A percentile compares a stretch with the other conserved stretches of the same genome.
Conservation (phyloP, 2,888 invertebrate genomes). For the Orthonychiurus folsomi region DNA sequence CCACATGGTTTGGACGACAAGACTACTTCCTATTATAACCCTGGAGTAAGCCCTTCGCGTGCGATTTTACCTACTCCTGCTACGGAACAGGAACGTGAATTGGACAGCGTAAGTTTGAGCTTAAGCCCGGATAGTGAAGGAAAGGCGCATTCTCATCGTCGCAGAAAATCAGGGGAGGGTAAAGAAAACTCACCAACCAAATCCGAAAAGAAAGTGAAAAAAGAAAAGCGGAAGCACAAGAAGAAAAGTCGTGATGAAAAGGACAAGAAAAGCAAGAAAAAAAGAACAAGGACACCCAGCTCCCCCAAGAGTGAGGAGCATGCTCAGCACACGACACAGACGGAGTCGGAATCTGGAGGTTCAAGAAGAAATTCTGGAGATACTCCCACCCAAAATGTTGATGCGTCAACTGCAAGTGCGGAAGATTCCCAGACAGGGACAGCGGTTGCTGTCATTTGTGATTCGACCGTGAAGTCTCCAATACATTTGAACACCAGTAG, state of each 20-base stretch:
- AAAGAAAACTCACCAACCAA: constrained; percentile 28
- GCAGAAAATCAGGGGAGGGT: constrained; percentile 25
- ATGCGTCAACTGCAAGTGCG: background rate
- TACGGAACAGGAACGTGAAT: constrained; percentile 16
- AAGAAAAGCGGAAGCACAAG: constrained; percentile 44
- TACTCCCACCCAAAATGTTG: background rate
- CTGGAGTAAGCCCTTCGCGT: background rate
- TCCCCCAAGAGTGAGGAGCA: constrained; percentile 42
- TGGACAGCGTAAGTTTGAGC: constrained; percentile 18
- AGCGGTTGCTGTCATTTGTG: constrained; percentile 20
- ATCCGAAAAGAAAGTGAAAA: constrained; percentile 38
- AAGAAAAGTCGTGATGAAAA: constrained; percentile 43
- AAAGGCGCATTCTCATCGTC: constrained; percentile 44
- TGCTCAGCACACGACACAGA: constrained; percentile 13
- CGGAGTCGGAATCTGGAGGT: constrained; percentile 11
- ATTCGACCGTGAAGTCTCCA: constrained; percentile 35
- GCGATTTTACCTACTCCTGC: background rate
- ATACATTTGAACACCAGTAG: constrained; percentile 17
- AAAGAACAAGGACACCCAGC: constrained; percentile 43
- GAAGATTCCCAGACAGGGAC: background rate
- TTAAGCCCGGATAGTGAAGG: constrained; percentile 45
- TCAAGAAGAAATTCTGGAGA: constrained; percentile 12
- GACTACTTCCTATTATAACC: background rate
- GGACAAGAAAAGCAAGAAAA: constrained; percentile 43
- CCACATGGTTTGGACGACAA: background rate